Conservation (phyloP, 2,113 vertebrate genomes). For the Mormoops blainvillei region DNA sequence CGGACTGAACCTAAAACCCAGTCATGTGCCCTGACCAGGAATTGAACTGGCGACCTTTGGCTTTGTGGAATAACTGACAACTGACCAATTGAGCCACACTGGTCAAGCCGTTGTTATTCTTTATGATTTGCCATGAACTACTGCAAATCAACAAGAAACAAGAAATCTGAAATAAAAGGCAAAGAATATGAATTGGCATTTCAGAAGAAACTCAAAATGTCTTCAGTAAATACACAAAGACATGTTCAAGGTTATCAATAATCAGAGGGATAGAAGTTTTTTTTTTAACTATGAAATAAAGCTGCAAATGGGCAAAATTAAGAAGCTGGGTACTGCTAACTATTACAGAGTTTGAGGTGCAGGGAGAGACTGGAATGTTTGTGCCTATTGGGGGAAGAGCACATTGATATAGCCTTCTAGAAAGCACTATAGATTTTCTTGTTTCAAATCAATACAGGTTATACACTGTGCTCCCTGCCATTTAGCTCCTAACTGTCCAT, state of each 20-base stretch:
- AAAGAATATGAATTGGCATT: neutral
- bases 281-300: neutral
- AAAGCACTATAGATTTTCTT: neutral
- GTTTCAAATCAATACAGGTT: neutral
- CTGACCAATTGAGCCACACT: too few species aligned
- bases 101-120: neutral
- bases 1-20: too few species aligned
- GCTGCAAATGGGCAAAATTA: neutral
- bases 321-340: neutral
- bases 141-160: neutral
- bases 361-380: neutral
- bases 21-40: too few species aligned
- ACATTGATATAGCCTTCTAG: neutral
- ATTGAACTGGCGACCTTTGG: too few species aligned
- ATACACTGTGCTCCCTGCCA: neutral
- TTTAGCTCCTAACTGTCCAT: neutral
- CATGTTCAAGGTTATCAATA: neutral
- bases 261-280: neutral
- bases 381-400: neutral
- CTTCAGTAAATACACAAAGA: neutral
- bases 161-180: neutral
- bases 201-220: constrained; percentile 9
- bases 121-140: neutral
- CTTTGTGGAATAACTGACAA: too few species aligned
- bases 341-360: neutral